These are phyloP conservation scores for Pogonomyrmex barbatus DNA, from an alignment of 1,140 invertebrate species.

Conservation along the genomic window DNA sequence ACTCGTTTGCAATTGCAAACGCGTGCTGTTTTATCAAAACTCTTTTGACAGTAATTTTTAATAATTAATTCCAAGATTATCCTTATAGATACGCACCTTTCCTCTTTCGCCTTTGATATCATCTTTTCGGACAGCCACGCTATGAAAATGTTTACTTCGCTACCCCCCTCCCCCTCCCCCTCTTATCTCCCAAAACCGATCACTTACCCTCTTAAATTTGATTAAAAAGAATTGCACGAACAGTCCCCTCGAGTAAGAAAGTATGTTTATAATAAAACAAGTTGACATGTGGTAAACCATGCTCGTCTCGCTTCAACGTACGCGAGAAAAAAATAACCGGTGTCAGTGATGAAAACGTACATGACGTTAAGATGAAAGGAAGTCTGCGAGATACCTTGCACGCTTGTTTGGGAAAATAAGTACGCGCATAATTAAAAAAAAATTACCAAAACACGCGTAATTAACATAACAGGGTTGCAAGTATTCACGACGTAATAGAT, in stretches of 20 bases:
- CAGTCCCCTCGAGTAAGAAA: not conserved
- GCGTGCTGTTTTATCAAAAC: not conserved
- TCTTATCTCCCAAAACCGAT: not conserved
- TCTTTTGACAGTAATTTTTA: not conserved
- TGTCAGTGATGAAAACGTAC: slow-evolving; percentile 40
- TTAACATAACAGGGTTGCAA: slow-evolving; percentile 28
- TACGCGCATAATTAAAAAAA: slow-evolving; percentile 18
- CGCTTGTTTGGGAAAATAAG: not conserved
- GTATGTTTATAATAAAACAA: slow-evolving; percentile 65
- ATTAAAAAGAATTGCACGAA: slow-evolving; percentile 1
- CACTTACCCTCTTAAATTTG: not conserved
- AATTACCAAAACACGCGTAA: not conserved
- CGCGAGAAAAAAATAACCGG: slow-evolving; percentile 44
- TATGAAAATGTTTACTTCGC: not conserved
- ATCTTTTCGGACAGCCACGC: not conserved
- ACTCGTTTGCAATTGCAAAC: not conserved
- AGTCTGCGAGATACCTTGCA: not conserved
- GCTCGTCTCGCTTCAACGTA: slow-evolving; percentile 21
- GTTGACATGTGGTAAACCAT: slow-evolving; percentile 34
- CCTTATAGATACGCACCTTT: not conserved
- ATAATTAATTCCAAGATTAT: not conserved
- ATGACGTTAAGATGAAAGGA: slow-evolving; percentile 9
- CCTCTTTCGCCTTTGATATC: not conserved
- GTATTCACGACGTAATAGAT: slow-evolving; percentile 28
- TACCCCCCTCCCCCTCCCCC: not conserved